These are phyloP conservation scores for Tenebrio molitor DNA, from an alignment of 1,140 invertebrate genomes.

Conservation along the genomic window DNA sequence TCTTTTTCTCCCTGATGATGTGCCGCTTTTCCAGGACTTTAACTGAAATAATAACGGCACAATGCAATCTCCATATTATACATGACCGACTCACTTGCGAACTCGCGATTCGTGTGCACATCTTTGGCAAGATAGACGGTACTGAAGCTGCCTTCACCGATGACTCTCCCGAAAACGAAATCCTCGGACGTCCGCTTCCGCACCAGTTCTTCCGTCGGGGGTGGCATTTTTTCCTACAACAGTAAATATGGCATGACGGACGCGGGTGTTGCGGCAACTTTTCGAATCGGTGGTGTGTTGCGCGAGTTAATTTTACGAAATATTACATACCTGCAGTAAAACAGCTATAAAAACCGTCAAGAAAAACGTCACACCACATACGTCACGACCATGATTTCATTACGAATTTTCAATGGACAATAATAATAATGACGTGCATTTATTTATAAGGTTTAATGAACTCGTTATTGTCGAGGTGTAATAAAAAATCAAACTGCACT, in stretches of 20 bases:
- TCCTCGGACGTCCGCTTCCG: constrained; percentile 85
- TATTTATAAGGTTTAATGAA: constrained; percentile 34
- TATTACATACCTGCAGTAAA: constrained; percentile 29
- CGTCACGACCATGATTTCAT: constrained; percentile 42
- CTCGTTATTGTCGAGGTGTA: neutral
- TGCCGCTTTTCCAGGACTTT: constrained; percentile 96
- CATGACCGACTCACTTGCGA: constrained; percentile 86
- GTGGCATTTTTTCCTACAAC: constrained; percentile 51
- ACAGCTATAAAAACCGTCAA: constrained; percentile 21
- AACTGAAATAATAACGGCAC: constrained; percentile 76
- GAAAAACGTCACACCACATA: constrained; percentile 40
- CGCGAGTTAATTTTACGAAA: constrained; percentile 2
- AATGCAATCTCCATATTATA: constrained; percentile 14
- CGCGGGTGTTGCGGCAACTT: constrained; percentile 8
- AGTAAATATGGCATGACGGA: neutral
- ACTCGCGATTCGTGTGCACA: constrained; percentile 89
- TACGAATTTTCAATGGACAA: constrained; percentile 40
- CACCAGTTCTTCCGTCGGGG: constrained; percentile 57
- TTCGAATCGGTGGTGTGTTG: neutral
- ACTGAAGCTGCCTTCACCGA: constrained; percentile 97
- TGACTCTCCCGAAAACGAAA: constrained; percentile 95
- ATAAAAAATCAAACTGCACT: neutral
- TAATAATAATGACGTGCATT: constrained; percentile 38
- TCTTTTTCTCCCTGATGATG: constrained; percentile 93
- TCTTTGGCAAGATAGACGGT: constrained; percentile 95